Evolutionary conservation across 2,888 invertebrate genomes (phyloP), one percentile per base, ranked within the genome.

Genomic region (Melanargia galathea): DNA sequence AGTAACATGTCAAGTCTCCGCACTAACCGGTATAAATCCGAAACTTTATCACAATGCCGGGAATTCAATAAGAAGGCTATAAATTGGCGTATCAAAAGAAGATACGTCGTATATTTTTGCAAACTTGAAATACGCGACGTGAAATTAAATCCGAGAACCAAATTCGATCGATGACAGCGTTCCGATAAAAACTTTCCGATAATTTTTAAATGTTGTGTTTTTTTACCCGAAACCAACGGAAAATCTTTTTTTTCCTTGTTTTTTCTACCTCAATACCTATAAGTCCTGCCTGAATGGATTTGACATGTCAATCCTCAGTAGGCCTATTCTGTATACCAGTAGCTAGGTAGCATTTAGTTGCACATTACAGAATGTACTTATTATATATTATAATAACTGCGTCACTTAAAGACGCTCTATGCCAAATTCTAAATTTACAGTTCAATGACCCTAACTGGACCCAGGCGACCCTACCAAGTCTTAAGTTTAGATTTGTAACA

Each of bases 81-180:
- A 83, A 83, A 83, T 83, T 77, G 72, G 74, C 75, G 79, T 78
- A 80, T 83, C 80, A 79, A 77, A 74, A 71, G 59, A 51, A 60
- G 66, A 64, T 66, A 58, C 64, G 49, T 46, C 51, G 57, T 46
- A 60, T 60, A 59, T 62, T 56, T 66, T 64, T 55, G 60, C 54
- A 56, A 57, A 49, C 46, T 64, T 61, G 55, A 63, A 52, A 59
- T 56, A 60, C 58, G 60, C 61, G 51, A 61, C 52, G 66, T 61
- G 66, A 69, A 73, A 73, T 72, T 72, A 71, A 71, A 72, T 54
- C 51, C 62, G 55, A 46, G 56, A 57, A 57, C 52, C n/a, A 52
- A 65, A 63, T 52, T 48, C 56, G 55, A 38, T 57, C 56, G 63
- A 46, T 59, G 63, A 63, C 63, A 54, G 58, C 43, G 5, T n/a